Percentiles rank a stretch among this genome's conserved stretches.
These are phyloP conservation scores for Trissolcus japonicus DNA, from an alignment of 2,888 invertebrate species.

Conservation along the genomic window DNA sequence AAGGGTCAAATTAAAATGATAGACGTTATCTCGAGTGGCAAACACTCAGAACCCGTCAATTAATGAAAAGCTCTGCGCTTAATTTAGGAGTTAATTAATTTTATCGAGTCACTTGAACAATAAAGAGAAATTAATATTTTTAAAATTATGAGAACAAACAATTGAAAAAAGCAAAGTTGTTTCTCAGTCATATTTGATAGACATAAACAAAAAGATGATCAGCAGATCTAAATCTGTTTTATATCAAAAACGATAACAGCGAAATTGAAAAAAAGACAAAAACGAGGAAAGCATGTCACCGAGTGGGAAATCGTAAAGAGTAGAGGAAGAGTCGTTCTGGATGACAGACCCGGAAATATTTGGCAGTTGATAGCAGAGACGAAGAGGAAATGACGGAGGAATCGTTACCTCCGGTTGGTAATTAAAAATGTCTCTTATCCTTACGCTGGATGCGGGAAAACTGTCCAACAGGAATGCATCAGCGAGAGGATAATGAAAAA, in stretches of 20 bases:
- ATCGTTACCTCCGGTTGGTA: constrained; percentile 72
- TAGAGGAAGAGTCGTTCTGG: constrained; percentile 46
- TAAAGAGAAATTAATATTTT: constrained; percentile 2
- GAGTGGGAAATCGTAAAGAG: constrained; percentile 54
- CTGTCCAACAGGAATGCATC: constrained; percentile 74
- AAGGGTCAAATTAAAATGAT: constrained; percentile 72
- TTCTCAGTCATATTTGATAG: no score
- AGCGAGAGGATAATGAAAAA: constrained; percentile 75
- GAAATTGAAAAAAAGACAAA: constrained; percentile 38
- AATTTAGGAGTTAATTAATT: constrained; percentile 71
- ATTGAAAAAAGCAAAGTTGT: no score
- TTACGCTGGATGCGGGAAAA: constrained; percentile 62
- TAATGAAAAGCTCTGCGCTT: constrained; percentile 69
- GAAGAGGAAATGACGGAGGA: constrained; percentile 62
- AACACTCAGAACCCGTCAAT: constrained; percentile 74
- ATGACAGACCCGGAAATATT: constrained; percentile 74
- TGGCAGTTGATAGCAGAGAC: constrained; percentile 73
- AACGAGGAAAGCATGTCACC: constrained; percentile 47
- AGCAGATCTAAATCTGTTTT: constrained; percentile 1
- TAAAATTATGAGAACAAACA: not conserved
- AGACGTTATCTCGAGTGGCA: constrained; percentile 69
- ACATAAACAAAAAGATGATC: no score
- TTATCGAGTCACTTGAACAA: constrained; percentile 61
- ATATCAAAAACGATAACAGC: constrained; percentile 37
- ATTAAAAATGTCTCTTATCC: constrained; percentile 75